Percentiles rank a stretch among this genome's conserved stretches.
Conservation (phyloP, 2,888 invertebrate species). For the Baronia brevicornis region DNA sequence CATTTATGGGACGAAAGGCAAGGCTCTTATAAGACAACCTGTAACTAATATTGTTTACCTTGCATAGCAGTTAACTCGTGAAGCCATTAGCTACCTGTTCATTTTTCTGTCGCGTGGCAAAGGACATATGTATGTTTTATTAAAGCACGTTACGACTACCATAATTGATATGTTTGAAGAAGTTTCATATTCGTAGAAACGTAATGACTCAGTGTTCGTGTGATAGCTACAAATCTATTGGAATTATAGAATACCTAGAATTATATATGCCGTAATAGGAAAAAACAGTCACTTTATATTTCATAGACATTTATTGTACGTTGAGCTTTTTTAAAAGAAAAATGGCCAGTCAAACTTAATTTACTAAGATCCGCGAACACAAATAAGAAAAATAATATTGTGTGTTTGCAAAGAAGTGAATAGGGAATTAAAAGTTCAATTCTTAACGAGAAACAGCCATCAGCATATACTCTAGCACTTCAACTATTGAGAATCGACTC, state of each 20-base stretch:
- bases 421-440: no score
- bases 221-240: slow-evolving; percentile 28
- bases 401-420: no score
- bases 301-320: no score
- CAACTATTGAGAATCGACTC: no score
- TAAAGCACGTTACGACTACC: slow-evolving; percentile 37
- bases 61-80: slow-evolving; percentile 29
- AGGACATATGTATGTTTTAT: slow-evolving; percentile 44
- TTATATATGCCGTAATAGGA: not conserved
- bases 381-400: no score
- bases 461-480: no score
- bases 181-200: slow-evolving; percentile 34
- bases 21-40: slow-evolving; percentile 36
- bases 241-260: slow-evolving; percentile 23
- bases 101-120: slow-evolving; percentile 40
- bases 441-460: no score
- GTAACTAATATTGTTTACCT: slow-evolving; percentile 50
- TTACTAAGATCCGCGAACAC: no score
- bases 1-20: slow-evolving; percentile 52
- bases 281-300: no score
- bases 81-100: slow-evolving; percentile 50
- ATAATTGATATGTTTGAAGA: slow-evolving; percentile 51
- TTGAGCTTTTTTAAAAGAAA: no score
- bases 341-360: no score
- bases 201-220: slow-evolving; percentile 28